phyloP scores from a whole-genome alignment of 2,888 invertebrate species.

The Pasiphila rectangulata region DNA sequence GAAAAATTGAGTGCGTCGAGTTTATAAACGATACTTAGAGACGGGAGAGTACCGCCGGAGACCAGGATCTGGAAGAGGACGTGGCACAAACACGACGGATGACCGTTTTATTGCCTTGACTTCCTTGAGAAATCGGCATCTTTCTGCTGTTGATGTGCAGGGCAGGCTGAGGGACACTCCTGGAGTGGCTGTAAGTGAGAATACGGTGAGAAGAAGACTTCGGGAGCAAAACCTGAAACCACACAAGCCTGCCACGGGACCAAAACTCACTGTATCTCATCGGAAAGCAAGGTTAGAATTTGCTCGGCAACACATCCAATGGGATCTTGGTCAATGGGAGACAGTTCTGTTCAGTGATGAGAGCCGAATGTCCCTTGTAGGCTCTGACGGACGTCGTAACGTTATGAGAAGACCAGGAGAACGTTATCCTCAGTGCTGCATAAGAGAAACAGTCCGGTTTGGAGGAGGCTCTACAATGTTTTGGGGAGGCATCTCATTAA shows the following conservation, averaged over 20 bases:
- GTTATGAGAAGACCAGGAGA: conserved; percentile 1
- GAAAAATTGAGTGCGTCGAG: conserved; percentile 14
- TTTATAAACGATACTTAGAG: conserved; percentile 22
- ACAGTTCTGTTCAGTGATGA: conserved; percentile 1
- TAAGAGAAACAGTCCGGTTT: not conserved
- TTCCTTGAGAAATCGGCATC: conserved; percentile 18
- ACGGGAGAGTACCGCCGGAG: conserved; percentile 26
- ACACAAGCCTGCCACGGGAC: not conserved
- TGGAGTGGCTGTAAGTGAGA: not conserved
- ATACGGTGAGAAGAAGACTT: too few species aligned
- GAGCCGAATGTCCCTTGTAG: not conserved
- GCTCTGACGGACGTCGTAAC: conserved; percentile 2
- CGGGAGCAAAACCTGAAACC: too few species aligned
- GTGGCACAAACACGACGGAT: conserved; percentile 17
- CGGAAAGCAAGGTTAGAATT: conserved; percentile 1
- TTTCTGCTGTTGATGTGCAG: conserved; percentile 22
- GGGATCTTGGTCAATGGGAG: not conserved
- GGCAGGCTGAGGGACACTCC: conserved; percentile 10
- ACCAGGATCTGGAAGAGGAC: conserved; percentile 19
- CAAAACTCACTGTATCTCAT: not conserved
- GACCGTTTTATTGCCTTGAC: conserved; percentile 17
- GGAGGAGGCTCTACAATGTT: conserved; percentile 5
- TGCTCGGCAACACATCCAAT: conserved; percentile 1
- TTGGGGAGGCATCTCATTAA: conserved; percentile 1
- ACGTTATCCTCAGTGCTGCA: conserved; percentile 2